A percentile compares a stretch with the other conserved stretches of the same genome.
Conservation (phyloP, 2,797 vertebrate genomes). For the Fistularia tabacaria region DNA sequence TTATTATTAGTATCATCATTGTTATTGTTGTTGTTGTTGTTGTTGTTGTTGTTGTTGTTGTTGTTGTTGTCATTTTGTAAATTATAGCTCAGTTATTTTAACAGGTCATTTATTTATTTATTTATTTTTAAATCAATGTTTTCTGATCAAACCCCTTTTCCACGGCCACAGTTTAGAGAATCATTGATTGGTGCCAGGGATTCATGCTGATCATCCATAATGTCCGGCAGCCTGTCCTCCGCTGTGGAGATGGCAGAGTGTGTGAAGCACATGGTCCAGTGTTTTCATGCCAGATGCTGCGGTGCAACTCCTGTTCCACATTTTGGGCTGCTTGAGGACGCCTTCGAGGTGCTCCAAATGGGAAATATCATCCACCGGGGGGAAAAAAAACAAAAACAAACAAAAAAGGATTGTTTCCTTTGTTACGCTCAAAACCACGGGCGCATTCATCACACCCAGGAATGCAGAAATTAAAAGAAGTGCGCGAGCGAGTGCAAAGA, state of each 20-base stretch:
- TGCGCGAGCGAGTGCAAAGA: too few relatives aligned
- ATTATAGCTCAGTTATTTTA: too few relatives aligned
- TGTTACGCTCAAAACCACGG: conserved; percentile 3
- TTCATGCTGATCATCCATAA: conserved; percentile 61
- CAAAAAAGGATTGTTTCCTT: conserved; percentile 28
- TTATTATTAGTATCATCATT: too few relatives aligned
- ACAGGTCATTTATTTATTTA: too few relatives aligned
- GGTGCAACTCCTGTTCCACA: conserved; percentile 47
- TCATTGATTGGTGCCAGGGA: conserved; percentile 37
- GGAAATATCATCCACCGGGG: conserved; percentile 40
- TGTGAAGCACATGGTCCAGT: conserved; percentile 50
- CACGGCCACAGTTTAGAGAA: conserved; percentile 19
- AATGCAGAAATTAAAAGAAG: not conserved
- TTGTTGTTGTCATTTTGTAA: too few relatives aligned
- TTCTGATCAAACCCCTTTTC: conserved; percentile 39
- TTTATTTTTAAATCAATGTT: conserved; percentile 16
- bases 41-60: too few relatives aligned
- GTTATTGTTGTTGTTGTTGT: too few relatives aligned
- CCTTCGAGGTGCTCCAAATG: conserved; percentile 30
- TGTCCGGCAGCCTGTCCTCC: conserved; percentile 55
- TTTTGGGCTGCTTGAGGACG: conserved; percentile 28
- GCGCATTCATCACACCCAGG: conserved; percentile 3
- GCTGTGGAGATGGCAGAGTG: conserved; percentile 47
- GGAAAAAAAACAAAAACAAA: conserved; percentile 36
- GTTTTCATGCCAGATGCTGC: conserved; percentile 60